phyloP scores from a whole-genome alignment of 23 tunicate genomes.

The Ascidia mentula region DNA sequence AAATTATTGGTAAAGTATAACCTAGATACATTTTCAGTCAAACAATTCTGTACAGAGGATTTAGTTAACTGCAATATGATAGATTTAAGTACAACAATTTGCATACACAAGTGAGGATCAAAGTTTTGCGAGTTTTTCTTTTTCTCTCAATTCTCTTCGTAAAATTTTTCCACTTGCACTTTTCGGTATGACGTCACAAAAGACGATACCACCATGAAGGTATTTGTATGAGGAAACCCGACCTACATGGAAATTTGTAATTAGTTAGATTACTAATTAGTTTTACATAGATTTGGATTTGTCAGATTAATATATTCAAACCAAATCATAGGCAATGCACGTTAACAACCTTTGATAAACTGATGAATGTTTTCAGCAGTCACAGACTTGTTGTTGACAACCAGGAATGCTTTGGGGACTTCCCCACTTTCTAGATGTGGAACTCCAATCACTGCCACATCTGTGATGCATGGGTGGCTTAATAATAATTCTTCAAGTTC shows the following conservation, averaged over 20 bases:
- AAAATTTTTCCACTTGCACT: slow-evolving; percentile 71
- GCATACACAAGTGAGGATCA: no score
- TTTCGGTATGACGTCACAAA: slow-evolving; percentile 54
- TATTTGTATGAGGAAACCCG: slow-evolving; percentile 29
- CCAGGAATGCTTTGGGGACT: slow-evolving; percentile 86
- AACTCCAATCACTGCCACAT: slow-evolving; percentile 87
- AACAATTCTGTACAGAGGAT: no score
- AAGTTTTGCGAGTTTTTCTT: slow-evolving; percentile 11
- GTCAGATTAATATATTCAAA: no score
- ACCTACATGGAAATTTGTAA: neutral
- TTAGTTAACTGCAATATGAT: no score
- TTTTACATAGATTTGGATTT: no score
- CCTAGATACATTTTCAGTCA: no score
- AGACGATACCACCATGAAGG: slow-evolving; percentile 65
- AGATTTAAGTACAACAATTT: no score
- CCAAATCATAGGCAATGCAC: no score
- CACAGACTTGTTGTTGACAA: slow-evolving; percentile 35
- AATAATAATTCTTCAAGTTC: slow-evolving; percentile 73
- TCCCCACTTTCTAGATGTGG: slow-evolving; percentile 77
- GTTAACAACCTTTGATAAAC: slow-evolving; percentile 59
- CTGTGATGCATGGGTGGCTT: slow-evolving; percentile 59
- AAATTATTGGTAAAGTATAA: no score
- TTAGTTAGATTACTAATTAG: neutral
- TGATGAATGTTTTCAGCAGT: slow-evolving; percentile 50
- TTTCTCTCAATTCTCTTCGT: slow-evolving; percentile 33